These are phyloP conservation scores for Zaprionus inermis DNA, from an alignment of 1,140 invertebrate genomes.

Conservation along the genomic window DNA sequence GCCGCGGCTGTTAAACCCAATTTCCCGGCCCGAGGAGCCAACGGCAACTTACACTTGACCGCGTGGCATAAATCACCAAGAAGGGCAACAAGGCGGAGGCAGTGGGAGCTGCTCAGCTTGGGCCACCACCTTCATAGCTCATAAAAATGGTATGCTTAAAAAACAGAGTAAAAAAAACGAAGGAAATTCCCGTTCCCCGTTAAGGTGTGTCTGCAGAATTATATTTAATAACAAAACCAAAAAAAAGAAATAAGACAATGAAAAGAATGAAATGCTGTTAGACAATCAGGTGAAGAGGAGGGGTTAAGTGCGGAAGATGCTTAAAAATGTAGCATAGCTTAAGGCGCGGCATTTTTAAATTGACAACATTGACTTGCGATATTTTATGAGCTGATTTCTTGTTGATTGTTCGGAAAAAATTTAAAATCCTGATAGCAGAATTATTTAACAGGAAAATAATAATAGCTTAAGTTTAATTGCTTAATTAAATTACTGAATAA, in stretches of 20 bases:
- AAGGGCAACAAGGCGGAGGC: conserved; percentile 19
- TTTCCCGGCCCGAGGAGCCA: conserved; percentile 65
- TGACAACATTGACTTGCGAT: not conserved
- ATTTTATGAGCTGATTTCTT: not conserved
- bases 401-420: no score
- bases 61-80: conserved; percentile 72
- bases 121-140: conserved; percentile 48
- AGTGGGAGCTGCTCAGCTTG: no score
- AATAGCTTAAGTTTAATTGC: no score
- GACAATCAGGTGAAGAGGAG: not conserved
- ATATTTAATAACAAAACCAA: conserved; percentile 75
- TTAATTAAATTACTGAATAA: no score
- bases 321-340: not conserved
- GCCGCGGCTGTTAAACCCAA: conserved; percentile 73
- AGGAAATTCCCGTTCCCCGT: conserved; percentile 15
- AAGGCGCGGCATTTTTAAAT: not conserved
- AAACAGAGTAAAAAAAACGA: not conserved
- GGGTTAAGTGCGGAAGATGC: not conserved
- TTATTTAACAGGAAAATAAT: no score
- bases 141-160: conserved; percentile 62
- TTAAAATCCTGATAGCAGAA: no score
- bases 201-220: conserved; percentile 65
- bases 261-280: conserved; percentile 43
- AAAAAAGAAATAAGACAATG: conserved; percentile 63
- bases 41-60: conserved; percentile 79